Conservation (phyloP, 2,888 invertebrate species). For the Geotrupes spiniger region DNA sequence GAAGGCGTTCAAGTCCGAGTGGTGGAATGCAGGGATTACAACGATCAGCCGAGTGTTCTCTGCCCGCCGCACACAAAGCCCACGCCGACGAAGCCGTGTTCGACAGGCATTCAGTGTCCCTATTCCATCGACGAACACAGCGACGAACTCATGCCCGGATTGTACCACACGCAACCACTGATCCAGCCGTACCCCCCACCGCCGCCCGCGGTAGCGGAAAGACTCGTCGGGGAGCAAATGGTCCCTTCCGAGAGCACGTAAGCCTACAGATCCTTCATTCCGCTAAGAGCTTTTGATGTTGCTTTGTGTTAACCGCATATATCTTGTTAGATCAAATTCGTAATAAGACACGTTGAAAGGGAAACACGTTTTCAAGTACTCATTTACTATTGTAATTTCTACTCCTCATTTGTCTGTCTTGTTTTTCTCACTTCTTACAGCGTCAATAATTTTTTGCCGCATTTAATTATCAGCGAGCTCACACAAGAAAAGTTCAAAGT, state of each 20-base stretch:
- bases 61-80: constrained; percentile 71
- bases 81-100: constrained; percentile 67
- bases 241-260: constrained; percentile 78
- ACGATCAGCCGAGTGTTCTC: constrained; percentile 55
- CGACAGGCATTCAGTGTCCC: constrained; percentile 71
- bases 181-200: constrained; percentile 64
- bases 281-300: constrained; percentile 21
- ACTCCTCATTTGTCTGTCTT: no score
- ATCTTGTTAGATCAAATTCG: constrained; percentile 17
- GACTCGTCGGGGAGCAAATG: constrained; percentile 67
- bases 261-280: constrained; percentile 47
- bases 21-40: constrained; percentile 72
- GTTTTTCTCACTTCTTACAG: no score
- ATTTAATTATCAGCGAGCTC: no score
- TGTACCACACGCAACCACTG: constrained; percentile 64
- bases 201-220: constrained; percentile 65
- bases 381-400: no score
- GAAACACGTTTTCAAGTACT: no score
- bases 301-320: constrained; percentile 20
- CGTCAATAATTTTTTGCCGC: no score
- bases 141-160: constrained; percentile 59
- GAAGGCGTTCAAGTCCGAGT: constrained; percentile 80
- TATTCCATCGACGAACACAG: constrained; percentile 50
- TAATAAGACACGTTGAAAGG: constrained; percentile 13
- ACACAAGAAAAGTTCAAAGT: no score